Evolutionary conservation across 2,888 invertebrate species (phyloP), one percentile per base, ranked within the genome.

Genomic region (Eupsilia transversa): DNA sequence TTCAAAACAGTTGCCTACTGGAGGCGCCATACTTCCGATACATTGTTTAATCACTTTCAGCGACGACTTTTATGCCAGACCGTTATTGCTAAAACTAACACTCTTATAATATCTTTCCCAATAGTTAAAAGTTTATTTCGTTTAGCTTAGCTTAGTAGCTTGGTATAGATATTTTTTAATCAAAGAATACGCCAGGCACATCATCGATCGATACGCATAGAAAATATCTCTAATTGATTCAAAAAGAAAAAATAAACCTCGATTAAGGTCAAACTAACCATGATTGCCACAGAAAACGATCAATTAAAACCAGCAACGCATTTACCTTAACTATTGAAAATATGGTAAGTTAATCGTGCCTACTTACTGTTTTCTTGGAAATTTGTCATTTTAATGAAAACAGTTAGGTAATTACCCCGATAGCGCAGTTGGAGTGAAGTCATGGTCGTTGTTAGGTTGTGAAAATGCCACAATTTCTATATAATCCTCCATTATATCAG

Each of bases 281-380:
- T 33, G 10, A 79, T 20, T 30, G 14, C 23, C 59, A 38, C 17
- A 38, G 17, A 70, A 80, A 80, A 52, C 38, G 23, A 61, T 74
- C 61, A 80, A 74, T 80, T 74, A 63, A 35, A 74, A 57, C 10
- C 49, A 66, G 9, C 7, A 41, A 57, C 35, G 9, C 43, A 77
- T 43, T 74, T 79, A 64, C 33, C 20, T 52, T 65, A 27, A 10
- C 35, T 27, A 35, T 61, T 41, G 0, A 60, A 52, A 61, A 46
- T 49, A 35, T 30, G 2, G 9, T 49, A 10, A 33, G 41, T 23
- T 67, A 77, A 67, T 74, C 67, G 41, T 49, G n/a, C n/a, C n/a
- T n/a, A n/a, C n/a, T n/a, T n/a, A 52, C 52, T 6, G 52, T 68
- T 78, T 14, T 79, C 77, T 77, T 77, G 52, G 57, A 23, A 79